Evolutionary conservation across 1,140 invertebrate species (phyloP).

Genomic region (Cardiocondyla obscurior): DNA sequence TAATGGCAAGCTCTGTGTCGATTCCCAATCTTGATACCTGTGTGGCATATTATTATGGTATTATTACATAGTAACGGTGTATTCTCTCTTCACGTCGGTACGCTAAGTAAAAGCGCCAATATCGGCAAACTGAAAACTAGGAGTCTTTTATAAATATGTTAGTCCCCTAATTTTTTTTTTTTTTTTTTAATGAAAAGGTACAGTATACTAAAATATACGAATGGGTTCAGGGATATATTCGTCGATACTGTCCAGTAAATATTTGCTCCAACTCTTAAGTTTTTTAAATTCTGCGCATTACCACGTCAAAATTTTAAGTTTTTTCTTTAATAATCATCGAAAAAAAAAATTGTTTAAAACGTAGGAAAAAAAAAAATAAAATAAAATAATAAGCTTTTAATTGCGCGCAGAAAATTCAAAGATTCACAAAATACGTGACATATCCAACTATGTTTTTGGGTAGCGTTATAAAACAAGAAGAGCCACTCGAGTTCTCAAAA

Average conservation of each 20-base stretch:
- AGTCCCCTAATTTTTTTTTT: background rate
- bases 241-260: background rate
- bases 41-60: conserved; percentile 57
- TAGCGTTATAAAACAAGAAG: background rate
- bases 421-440: background rate
- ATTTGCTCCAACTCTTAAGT: background rate
- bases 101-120: background rate
- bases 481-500: background rate
- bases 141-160: background rate
- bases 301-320: background rate
- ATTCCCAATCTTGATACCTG: conserved; percentile 79
- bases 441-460: background rate
- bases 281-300: background rate
- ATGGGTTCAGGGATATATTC: background rate
- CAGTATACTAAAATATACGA: background rate
- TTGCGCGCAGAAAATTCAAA: background rate
- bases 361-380: background rate
- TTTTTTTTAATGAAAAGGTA: no score
- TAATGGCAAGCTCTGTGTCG: conserved; percentile 77
- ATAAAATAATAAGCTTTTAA: background rate
- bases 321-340: background rate
- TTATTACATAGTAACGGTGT: conserved; percentile 20
- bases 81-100: background rate
- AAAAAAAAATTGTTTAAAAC: background rate
- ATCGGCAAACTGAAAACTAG: background rate